Evolutionary conservation across 1,140 invertebrate genomes (phyloP).

Genomic region (Nasonia giraulti): DNA sequence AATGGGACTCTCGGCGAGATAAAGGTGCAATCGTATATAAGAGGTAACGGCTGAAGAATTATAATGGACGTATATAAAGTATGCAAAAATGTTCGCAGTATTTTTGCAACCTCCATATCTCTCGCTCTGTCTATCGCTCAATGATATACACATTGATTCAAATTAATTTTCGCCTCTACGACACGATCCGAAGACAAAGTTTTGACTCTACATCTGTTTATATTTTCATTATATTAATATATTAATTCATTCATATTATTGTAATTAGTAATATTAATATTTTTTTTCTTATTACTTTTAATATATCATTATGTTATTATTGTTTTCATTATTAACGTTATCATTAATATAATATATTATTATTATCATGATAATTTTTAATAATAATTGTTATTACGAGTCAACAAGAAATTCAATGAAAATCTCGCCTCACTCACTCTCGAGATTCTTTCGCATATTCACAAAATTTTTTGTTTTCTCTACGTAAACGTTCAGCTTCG

Average conservation of each 20-base stretch:
- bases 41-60: conserved; percentile 46
- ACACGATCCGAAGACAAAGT: too few species aligned
- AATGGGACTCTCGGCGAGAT: neutral
- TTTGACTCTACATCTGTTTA: neutral
- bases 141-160: conserved; percentile 54
- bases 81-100: conserved; percentile 7
- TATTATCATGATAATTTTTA: conserved; percentile 55
- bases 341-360: conserved; percentile 32
- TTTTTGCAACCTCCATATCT: neutral
- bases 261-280: conserved; percentile 19
- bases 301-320: conserved; percentile 25
- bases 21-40: conserved; percentile 23
- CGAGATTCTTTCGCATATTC: conserved; percentile 26
- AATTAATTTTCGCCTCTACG: conserved; percentile 49
- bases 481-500: too few species aligned
- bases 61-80: conserved; percentile 50
- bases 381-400: conserved; percentile 60
- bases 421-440: conserved; percentile 50
- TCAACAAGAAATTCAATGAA: conserved; percentile 68
- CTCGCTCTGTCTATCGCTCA: neutral
- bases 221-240: neutral
- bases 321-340: conserved; percentile 39
- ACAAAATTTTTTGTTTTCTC: neutral
- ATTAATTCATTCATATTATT: neutral
- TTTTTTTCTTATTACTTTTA: conserved; percentile 33